Percentiles rank a stretch among this genome's conserved stretches.
phyloP scores from a whole-genome alignment of 2,888 invertebrate species.

The Brenthis ino region DNA sequence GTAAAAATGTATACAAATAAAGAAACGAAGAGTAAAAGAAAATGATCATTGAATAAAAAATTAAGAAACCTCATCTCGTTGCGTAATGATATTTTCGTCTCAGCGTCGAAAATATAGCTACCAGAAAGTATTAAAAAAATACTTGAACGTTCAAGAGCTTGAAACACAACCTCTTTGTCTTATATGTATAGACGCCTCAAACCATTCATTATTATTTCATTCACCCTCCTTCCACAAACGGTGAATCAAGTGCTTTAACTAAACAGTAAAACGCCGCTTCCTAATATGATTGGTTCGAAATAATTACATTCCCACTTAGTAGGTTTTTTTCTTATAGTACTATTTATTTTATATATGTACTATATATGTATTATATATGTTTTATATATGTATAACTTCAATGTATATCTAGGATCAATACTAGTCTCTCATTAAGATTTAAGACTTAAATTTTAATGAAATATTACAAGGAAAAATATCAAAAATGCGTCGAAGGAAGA shows the following conservation, averaged over 20 bases:
- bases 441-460: no score
- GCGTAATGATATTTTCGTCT: constrained; percentile 12
- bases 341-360: no score
- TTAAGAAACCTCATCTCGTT: constrained; percentile 8
- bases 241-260: constrained; percentile 17
- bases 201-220: constrained; percentile 40
- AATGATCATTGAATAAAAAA: constrained; percentile 11
- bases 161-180: constrained; percentile 31
- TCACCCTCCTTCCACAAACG: constrained; percentile 17
- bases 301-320: no score
- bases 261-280: constrained; percentile 16
- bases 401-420: no score
- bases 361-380: no score
- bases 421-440: no score
- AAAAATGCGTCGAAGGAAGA: no score
- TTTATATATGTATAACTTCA: no score
- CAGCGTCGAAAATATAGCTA: background rate
- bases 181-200: constrained; percentile 25
- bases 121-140: constrained; percentile 5
- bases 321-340: no score
- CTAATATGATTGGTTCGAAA: background rate
- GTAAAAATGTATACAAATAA: background rate
- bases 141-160: constrained; percentile 16
- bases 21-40: background rate
- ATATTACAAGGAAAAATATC: no score